Conservation (phyloP, 2,797 vertebrate genomes). For the Tarsius wallacei region DNA sequence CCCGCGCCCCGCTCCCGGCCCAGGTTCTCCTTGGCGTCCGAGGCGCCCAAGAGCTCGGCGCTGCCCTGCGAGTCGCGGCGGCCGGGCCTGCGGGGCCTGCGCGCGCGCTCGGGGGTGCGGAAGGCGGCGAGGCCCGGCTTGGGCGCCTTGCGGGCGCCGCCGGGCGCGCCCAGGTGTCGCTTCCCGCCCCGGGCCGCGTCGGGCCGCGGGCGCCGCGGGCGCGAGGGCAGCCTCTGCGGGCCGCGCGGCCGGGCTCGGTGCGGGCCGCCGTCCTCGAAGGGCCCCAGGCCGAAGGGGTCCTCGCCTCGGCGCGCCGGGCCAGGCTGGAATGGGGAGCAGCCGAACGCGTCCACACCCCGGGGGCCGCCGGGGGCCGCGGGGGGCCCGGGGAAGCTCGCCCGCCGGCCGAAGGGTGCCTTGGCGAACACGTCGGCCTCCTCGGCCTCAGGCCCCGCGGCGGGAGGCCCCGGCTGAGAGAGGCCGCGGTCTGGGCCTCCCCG, state of each 20-base stretch:
- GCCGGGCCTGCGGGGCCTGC: constrained; percentile 95
- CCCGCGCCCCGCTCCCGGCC: too few relatives aligned
- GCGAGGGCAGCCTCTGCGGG: constrained; percentile 95
- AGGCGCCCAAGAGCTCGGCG: constrained; percentile 97
- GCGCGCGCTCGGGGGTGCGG: constrained; percentile 96
- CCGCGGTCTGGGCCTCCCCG: constrained; percentile 81
- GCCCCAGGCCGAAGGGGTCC: constrained; percentile 93
- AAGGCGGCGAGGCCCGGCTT: constrained; percentile 92
- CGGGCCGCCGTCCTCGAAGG: constrained; percentile 93
- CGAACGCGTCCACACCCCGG: constrained; percentile 94
- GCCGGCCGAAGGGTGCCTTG: constrained; percentile 97
- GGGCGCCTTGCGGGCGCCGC: constrained; percentile 92
- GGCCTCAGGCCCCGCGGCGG: constrained; percentile 82
- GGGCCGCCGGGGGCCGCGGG: constrained; percentile 90
- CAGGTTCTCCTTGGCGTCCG: constrained; percentile 99
- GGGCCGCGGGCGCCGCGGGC: constrained; percentile 96
- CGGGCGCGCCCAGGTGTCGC: constrained; percentile 96
- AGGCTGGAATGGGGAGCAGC: constrained; percentile 96
- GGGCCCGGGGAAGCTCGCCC: constrained; percentile 92
- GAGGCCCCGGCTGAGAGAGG: constrained; percentile 85
- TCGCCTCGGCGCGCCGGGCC: constrained; percentile 81
- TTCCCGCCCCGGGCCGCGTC: constrained; percentile 94
- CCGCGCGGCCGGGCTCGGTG: constrained; percentile 95
- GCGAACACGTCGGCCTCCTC: constrained; percentile 98
- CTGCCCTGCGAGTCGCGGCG: constrained; percentile 98